These are phyloP conservation scores for Psittacula cyanocephala DNA, from an alignment of 2,113 vertebrate genomes.

Conservation along the genomic window DNA sequence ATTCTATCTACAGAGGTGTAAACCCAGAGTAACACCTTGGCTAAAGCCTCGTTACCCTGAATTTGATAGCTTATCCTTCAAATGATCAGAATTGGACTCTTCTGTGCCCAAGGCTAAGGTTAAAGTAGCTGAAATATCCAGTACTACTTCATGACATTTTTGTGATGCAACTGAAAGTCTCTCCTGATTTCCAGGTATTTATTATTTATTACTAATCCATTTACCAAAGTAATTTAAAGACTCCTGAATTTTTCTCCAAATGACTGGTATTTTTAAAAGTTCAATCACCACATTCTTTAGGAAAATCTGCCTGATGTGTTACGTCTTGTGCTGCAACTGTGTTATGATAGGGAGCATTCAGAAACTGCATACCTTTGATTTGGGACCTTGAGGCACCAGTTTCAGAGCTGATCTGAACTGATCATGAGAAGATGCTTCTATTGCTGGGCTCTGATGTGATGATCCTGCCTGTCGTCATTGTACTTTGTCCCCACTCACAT, in stretches of 20 bases:
- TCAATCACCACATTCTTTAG: background rate
- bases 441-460: background rate
- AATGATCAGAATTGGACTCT: slow-evolving; percentile 49
- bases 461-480: background rate
- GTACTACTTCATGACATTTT: slow-evolving; percentile 45
- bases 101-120: slow-evolving; percentile 48
- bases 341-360: background rate
- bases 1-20: slow-evolving; percentile 48
- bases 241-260: background rate
- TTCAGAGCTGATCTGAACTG: background rate
- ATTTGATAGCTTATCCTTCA: slow-evolving; percentile 25
- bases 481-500: background rate
- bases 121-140: slow-evolving; percentile 43
- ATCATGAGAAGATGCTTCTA: background rate
- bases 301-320: background rate
- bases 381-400: background rate
- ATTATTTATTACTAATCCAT: slow-evolving; percentile 35
- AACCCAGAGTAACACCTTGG: slow-evolving; percentile 40
- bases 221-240: slow-evolving; percentile 14
- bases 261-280: slow-evolving; percentile 23
- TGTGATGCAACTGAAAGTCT: slow-evolving; percentile 37
- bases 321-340: background rate
- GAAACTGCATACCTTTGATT: background rate
- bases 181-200: background rate
- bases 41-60: slow-evolving; percentile 2